Conservation (phyloP, 1,140 invertebrate genomes). For the Streblospio benedicti region DNA sequence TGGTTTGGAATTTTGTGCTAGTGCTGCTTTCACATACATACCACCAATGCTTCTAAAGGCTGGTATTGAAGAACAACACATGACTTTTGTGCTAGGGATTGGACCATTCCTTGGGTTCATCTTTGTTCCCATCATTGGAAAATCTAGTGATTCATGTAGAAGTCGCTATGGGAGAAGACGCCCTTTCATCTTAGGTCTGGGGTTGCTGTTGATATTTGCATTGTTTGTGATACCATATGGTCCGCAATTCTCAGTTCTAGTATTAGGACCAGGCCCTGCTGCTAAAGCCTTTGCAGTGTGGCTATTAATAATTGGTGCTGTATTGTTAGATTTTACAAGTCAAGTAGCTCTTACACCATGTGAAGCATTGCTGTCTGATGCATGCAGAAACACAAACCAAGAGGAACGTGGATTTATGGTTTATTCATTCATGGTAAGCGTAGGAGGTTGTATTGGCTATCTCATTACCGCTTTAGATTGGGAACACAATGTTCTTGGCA, state of each 20-base stretch:
- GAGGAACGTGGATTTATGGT: conserved; percentile 46
- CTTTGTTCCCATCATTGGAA: conserved; percentile 48
- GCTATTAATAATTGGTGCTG: conserved; percentile 42
- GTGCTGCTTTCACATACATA: conserved; percentile 50
- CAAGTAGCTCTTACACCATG: conserved; percentile 50
- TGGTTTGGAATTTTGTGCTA: conserved; percentile 50
- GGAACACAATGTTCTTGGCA: conserved; percentile 35
- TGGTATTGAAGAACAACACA: conserved; percentile 47
- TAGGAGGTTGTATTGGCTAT: conserved; percentile 50
- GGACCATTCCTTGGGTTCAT: conserved; percentile 48
- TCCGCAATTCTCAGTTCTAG: conserved; percentile 27
- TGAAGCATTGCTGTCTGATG: conserved; percentile 49
- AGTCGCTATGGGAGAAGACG: conserved; percentile 46
- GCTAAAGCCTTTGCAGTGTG: conserved; percentile 27
- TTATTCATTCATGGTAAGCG: conserved; percentile 49
- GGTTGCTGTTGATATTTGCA: conserved; percentile 40
- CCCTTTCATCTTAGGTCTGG: conserved; percentile 48
- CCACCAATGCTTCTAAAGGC: conserved; percentile 50
- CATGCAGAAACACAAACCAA: conserved; percentile 35
- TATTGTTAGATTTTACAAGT: conserved; percentile 49
- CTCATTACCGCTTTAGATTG: conserved; percentile 51
- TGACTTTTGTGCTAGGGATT: conserved; percentile 46
- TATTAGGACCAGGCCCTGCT: conserved; percentile 21
- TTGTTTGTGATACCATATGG: conserved; percentile 43
- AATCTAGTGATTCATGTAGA: conserved; percentile 45